Evolutionary conservation across 2,797 vertebrate genomes (phyloP).

Genomic region (Kryptopterus vitreolus): DNA sequence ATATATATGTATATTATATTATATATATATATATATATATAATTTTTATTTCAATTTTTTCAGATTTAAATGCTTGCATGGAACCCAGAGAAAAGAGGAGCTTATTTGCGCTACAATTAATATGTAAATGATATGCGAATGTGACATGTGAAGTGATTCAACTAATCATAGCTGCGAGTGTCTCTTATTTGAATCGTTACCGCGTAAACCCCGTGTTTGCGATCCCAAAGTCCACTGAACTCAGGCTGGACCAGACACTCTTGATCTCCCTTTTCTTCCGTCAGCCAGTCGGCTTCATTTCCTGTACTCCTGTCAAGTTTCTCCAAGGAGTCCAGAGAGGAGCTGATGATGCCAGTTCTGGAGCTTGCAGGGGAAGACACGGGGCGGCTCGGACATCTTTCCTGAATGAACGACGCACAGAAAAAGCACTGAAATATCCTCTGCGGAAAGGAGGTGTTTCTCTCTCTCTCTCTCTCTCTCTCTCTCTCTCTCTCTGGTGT

Average conservation of each 20-base stretch:
- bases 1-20: no score
- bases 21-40: no score
- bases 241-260: conserved; percentile 78
- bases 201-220: conserved; percentile 60
- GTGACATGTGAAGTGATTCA: not conserved
- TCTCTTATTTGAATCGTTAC: conserved; percentile 11
- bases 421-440: not conserved
- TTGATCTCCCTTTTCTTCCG: conserved; percentile 40
- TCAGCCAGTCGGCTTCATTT: conserved; percentile 30
- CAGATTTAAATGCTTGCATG: no score
- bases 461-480: no score
- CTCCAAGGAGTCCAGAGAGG: conserved; percentile 56
- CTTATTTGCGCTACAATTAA: no score
- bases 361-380: conserved; percentile 15
- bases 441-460: not conserved
- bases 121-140: not conserved
- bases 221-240: conserved; percentile 82
- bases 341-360: conserved; percentile 48
- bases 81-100: no score
- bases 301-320: conserved; percentile 36
- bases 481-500: no score
- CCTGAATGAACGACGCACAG: conserved; percentile 19
- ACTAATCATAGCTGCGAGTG: not conserved
- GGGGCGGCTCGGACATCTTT: not conserved
- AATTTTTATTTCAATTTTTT: no score